phyloP scores from a whole-genome alignment of 2,113 vertebrate genomes.

The Lepus europaeus region DNA sequence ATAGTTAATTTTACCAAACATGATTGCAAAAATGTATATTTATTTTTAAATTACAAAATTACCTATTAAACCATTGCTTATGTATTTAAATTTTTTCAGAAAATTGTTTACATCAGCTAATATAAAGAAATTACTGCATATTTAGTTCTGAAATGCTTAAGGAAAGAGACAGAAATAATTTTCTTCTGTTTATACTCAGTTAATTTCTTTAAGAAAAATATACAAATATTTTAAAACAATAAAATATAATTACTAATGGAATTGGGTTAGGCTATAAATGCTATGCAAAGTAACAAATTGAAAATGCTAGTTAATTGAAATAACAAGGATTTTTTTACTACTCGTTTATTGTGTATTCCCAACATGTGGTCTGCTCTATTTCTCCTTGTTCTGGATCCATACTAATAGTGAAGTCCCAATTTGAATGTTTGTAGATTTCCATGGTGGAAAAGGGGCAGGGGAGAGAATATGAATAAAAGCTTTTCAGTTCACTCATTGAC shows the following conservation, averaged over 20 bases:
- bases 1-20: neutral
- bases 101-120: neutral
- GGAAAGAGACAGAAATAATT: neutral
- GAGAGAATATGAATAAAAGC: fast-evolving
- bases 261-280: neutral
- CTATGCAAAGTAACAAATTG: neutral
- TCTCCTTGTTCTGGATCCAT: neutral
- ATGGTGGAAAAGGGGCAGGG: neutral
- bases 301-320: neutral
- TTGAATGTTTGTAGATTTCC: neutral
- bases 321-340: neutral
- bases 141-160: neutral
- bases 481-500: neutral
- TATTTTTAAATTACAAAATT: constrained; percentile 35
- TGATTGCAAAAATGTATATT: neutral
- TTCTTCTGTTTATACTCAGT: neutral
- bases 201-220: neutral
- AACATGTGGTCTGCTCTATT: neutral
- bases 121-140: neutral
- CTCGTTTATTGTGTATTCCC: neutral
- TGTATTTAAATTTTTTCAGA: neutral
- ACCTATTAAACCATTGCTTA: neutral
- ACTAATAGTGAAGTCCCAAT: neutral
- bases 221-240: neutral
- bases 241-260: neutral